Evolutionary conservation across 2,888 invertebrate genomes (phyloP).

Genomic region (Pycnomerus fuliginosus): DNA sequence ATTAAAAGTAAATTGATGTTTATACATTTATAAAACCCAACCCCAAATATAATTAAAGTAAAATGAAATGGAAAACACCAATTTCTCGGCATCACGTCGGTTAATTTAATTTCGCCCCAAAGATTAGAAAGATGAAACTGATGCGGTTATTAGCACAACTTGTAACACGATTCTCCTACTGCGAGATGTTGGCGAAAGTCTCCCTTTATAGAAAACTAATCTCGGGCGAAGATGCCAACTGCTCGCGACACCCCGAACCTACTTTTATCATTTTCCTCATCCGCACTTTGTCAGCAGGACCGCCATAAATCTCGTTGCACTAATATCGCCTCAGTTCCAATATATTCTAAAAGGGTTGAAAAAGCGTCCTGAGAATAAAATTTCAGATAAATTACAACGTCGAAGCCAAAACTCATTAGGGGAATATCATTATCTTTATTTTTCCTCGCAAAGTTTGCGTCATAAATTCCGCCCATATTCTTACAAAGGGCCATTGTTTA

Average conservation of each 20-base stretch:
- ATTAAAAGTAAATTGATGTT: no score
- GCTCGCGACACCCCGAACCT: constrained; percentile 35
- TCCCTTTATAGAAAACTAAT: constrained; percentile 33
- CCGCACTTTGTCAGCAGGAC: constrained; percentile 42
- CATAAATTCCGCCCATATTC: constrained; percentile 37
- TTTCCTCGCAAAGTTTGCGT: constrained; percentile 28
- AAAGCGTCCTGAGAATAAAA: background rate
- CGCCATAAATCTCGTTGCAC: constrained; percentile 43
- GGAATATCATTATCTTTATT: constrained; percentile 25
- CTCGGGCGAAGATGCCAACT: constrained; percentile 31
- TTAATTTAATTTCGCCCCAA: no score
- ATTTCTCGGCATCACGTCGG: no score
- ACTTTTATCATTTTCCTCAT: constrained; percentile 43
- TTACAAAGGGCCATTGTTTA: constrained; percentile 34
- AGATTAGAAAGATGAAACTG: no score
- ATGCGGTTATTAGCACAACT: no score
- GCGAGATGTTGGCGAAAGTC: no score
- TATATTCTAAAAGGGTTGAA: no score
- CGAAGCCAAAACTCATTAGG: constrained; percentile 21
- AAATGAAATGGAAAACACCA: no score
- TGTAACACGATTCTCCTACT: no score
- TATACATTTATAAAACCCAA: no score
- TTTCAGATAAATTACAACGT: constrained; percentile 7
- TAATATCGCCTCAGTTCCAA: constrained; percentile 41
- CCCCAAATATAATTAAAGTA: no score